phyloP scores from a whole-genome alignment of 2,797 vertebrate genomes.

The Morelia viridis region DNA sequence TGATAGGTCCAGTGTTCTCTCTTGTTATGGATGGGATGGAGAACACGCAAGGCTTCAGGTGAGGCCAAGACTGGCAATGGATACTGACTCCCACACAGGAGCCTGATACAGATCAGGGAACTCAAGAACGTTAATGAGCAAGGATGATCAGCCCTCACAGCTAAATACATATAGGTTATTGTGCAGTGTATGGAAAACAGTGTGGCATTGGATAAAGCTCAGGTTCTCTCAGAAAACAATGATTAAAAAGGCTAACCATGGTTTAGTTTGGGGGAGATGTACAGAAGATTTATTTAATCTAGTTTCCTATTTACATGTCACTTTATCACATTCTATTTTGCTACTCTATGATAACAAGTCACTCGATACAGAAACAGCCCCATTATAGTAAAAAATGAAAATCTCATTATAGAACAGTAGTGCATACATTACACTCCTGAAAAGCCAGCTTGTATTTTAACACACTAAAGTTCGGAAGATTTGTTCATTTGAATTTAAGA shows the following conservation, averaged over 20 bases:
- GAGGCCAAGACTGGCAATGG: background rate
- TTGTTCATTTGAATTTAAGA: conserved; percentile 64
- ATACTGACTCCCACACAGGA: background rate
- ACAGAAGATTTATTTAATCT: conserved; percentile 79
- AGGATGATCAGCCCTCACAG: background rate
- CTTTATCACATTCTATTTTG: conserved; percentile 70
- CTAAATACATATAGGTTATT: background rate
- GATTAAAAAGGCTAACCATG: background rate
- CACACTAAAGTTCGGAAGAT: conserved; percentile 68
- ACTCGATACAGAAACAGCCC: conserved; percentile 71
- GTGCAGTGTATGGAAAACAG: background rate
- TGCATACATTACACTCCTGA: conserved; percentile 77
- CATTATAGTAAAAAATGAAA: conserved; percentile 74
- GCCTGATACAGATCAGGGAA: background rate
- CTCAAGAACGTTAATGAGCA: background rate
- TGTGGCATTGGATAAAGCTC: background rate
- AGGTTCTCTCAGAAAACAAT: background rate
- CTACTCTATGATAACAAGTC: conserved; percentile 75
- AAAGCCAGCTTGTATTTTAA: conserved; percentile 73
- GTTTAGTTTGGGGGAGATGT: conserved; percentile 67
- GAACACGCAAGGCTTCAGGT: background rate
- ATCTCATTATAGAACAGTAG: conserved; percentile 76
- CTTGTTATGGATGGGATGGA: too few relatives aligned
- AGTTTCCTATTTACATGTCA: conserved; percentile 86
- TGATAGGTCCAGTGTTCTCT: too few relatives aligned